Conservation (phyloP, 2,797 vertebrate genomes). For the Pseudochaenichthys georgianus region DNA sequence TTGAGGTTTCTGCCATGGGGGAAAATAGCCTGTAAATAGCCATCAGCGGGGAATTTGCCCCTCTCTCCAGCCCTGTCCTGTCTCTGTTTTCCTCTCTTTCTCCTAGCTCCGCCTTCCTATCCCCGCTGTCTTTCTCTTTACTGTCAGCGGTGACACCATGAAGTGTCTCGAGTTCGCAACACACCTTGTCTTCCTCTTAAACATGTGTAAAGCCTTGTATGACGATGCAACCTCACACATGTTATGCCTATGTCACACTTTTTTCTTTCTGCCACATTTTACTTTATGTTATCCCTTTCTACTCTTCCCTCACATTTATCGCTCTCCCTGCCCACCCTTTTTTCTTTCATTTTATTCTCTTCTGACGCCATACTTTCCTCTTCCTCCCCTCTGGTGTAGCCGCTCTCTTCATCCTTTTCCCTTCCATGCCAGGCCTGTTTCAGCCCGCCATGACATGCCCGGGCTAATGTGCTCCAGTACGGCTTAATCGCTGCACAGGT, state of each 20-base stretch:
- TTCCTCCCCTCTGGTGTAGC: constrained; percentile 47
- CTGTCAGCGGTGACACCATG: constrained; percentile 46
- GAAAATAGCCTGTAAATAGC: constrained; percentile 76
- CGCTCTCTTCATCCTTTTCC: constrained; percentile 57
- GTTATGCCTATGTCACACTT: not conserved
- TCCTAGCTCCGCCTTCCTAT: constrained; percentile 37
- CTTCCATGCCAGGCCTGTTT: constrained; percentile 74
- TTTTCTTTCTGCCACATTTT: constrained; percentile 13
- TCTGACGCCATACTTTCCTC: not conserved
- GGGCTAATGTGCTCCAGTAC: constrained; percentile 82
- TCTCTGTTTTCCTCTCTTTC: constrained; percentile 38
- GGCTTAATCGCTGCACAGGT: constrained; percentile 79
- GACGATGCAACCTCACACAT: constrained; percentile 29
- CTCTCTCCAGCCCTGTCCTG: constrained; percentile 51
- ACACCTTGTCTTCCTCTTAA: constrained; percentile 21
- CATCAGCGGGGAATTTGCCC: constrained; percentile 75
- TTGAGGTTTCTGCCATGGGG: constrained; percentile 48
- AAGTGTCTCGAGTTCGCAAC: constrained; percentile 14
- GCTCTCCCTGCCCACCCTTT: constrained; percentile 11
- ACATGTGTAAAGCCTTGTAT: constrained; percentile 25
- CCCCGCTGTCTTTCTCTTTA: constrained; percentile 43
- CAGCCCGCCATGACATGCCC: constrained; percentile 76
- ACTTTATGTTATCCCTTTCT: constrained; percentile 9
- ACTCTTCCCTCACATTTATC: not conserved
- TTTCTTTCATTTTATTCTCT: not conserved